Evolutionary conservation across 1,140 invertebrate genomes (phyloP).

Genomic region (Rhynchophorus ferrugineus): DNA sequence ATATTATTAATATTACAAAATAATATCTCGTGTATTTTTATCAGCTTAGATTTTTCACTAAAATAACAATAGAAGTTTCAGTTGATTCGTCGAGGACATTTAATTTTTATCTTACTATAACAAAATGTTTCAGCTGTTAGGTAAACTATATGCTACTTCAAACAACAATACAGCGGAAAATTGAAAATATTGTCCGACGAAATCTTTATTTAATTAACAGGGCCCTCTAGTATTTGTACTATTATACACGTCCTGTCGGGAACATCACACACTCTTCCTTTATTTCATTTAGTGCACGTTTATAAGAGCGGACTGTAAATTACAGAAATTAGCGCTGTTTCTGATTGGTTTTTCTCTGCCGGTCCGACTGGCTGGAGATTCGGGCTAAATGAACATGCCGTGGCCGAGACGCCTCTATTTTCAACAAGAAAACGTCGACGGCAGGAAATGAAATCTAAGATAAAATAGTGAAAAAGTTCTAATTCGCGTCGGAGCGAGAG

Average conservation of each 20-base stretch:
- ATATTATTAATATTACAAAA: too few species aligned
- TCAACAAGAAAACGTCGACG: not conserved
- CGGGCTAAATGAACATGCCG: not conserved
- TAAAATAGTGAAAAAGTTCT: not conserved
- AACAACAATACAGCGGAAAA: too few species aligned
- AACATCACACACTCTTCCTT: not conserved
- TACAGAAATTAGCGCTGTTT: not conserved
- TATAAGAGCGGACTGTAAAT: not conserved
- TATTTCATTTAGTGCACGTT: not conserved
- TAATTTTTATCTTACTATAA: too few species aligned
- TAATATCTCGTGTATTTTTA: too few species aligned
- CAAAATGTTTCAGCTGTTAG: too few species aligned
- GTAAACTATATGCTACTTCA: too few species aligned
- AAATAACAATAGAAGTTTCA: too few species aligned
- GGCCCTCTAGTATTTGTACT: not conserved
- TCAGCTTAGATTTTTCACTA: too few species aligned
- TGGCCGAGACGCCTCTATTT: not conserved
- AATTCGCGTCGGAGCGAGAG: not conserved
- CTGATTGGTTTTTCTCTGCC: not conserved
- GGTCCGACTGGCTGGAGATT: too few species aligned
- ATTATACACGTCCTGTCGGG: not conserved
- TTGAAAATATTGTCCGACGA: too few species aligned
- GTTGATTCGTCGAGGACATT: too few species aligned
- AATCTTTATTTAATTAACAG: not conserved
- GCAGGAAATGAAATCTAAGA: not conserved